A percentile compares a stretch with the other conserved stretches of the same genome.
Evolutionary conservation across 1,140 invertebrate genomes (phyloP).

Genomic region (Sycobia sp.): DNA sequence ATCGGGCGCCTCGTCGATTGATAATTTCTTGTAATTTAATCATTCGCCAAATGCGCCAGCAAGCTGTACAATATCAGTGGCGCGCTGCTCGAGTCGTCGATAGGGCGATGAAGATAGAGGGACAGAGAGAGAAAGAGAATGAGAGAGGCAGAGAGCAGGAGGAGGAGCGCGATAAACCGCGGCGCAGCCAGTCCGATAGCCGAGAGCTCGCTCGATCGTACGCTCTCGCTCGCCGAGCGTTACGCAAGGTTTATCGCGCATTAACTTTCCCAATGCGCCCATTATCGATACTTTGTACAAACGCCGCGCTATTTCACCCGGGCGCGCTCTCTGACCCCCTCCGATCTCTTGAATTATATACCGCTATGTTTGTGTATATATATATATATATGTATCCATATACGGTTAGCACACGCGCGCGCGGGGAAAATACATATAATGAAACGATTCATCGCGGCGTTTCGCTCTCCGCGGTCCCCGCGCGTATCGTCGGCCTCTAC

Average conservation of each 20-base stretch:
- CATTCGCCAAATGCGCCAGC: slow-evolving; percentile 14
- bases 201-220: slow-evolving; percentile 1
- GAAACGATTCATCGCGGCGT: slow-evolving; percentile 41
- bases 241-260: slow-evolving; percentile 36
- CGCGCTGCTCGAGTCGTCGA: background rate
- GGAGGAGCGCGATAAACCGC: background rate
- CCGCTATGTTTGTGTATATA: too few relatives aligned
- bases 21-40: slow-evolving; percentile 30
- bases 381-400: too few relatives aligned
- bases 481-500: too few relatives aligned
- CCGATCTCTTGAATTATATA: slow-evolving; percentile 20
- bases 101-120: background rate
- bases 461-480: too few relatives aligned
- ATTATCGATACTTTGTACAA: slow-evolving; percentile 53
- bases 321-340: slow-evolving; percentile 7
- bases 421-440: slow-evolving; percentile 26
- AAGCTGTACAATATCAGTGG: slow-evolving; percentile 12
- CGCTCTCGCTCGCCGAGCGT: too few relatives aligned
- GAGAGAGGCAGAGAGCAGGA: background rate
- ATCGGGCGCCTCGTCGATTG: slow-evolving; percentile 16
- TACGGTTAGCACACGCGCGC: background rate
- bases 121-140: background rate
- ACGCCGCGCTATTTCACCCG: slow-evolving; percentile 30
- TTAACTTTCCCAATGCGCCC: slow-evolving; percentile 37
- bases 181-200: background rate